These are phyloP conservation scores for Monochamus alternatus DNA, from an alignment of 2,888 invertebrate genomes.

Conservation along the genomic window DNA sequence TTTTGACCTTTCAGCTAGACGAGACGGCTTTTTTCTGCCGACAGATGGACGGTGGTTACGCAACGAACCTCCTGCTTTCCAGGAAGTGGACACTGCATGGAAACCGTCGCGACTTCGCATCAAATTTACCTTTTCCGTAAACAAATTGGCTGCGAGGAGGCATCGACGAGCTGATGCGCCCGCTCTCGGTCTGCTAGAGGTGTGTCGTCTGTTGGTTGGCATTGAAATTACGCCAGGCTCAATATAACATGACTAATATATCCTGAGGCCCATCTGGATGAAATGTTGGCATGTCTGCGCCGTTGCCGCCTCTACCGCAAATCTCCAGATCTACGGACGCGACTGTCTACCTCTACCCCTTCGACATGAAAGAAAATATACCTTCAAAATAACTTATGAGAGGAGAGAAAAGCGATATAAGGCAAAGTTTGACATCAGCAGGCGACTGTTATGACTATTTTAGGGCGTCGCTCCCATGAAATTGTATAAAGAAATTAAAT, in stretches of 20 bases:
- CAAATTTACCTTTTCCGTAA: slow-evolving; percentile 35
- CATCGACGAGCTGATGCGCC: slow-evolving; percentile 2
- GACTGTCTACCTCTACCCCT: too few species aligned
- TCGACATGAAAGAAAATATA: too few species aligned
- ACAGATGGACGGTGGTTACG: slow-evolving; percentile 28
- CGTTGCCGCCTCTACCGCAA: slow-evolving; percentile 36
- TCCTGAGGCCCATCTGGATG: slow-evolving; percentile 68
- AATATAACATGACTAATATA: slow-evolving; percentile 70
- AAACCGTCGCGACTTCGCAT: slow-evolving; percentile 29
- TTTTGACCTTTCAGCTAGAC: slow-evolving; percentile 20
- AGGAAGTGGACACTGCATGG: slow-evolving; percentile 33
- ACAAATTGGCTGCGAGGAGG: slow-evolving; percentile 23
- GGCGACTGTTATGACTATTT: too few species aligned
- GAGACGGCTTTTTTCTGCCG: slow-evolving; percentile 7
- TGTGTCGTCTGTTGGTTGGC: slow-evolving; percentile 64
- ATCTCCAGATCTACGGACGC: background rate
- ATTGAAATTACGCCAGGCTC: slow-evolving; percentile 70
- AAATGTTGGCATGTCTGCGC: slow-evolving; percentile 45
- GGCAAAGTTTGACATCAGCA: too few species aligned
- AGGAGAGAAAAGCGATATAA: too few species aligned
- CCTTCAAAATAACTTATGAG: too few species aligned
- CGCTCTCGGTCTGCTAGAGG: slow-evolving; percentile 50
- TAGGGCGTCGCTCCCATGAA: too few species aligned
- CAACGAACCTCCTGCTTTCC: slow-evolving; percentile 23
- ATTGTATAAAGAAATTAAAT: too few species aligned